Base-by-base conservation (phyloP, 2,888 invertebrate species). In the Arctia plantaginis region DNA sequence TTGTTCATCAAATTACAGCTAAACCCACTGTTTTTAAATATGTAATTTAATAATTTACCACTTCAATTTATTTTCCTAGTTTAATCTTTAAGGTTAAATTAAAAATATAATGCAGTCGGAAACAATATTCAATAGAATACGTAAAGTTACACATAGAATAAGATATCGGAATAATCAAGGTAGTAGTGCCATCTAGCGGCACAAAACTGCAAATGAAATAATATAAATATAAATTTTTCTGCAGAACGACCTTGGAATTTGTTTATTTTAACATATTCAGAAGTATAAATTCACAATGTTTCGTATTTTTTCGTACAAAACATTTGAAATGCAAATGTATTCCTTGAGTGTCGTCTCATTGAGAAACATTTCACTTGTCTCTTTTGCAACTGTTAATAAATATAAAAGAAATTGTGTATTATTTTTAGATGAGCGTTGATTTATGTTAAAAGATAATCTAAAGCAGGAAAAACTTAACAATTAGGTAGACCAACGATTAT, bases 281-380 rank as follows among this genome's bases (percentile, higher is more conserved):
- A 23, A 69, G 55, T 33, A 55, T 55, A 59, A 55, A 68, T 35
- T 73, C 27, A 35, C 30, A 69, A 69, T 33, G 12, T 65, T 33
- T 73, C 44, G 23, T 23, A 1, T 20, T 55, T 69, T 55, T 73
- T 69, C 39, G 30, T 41, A 68, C 59, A 72, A 69, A 64, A 10
- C 10, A 55, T 69, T 73, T 73, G 35, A 69, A 69, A 73, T 73
- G 69, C n/a, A 41, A 73, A 73, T 64, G 41, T 59, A 30, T 66
- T 66, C 39, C 27, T 62, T 62, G 70, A 67, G 20, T 71, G 62
- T 66, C 23, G 66, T 69, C 41, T 27, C 64, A 65, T 69, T 73
- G 39, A 35, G 35, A 59, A 41, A 66, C 59, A 71, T 67, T 74
- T 74, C 69, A 47, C 55, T 70, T 69, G 69, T 73, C 20, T 55